phyloP scores from a whole-genome alignment of 2,113 vertebrate species.

The Formicarius rufipectus region DNA sequence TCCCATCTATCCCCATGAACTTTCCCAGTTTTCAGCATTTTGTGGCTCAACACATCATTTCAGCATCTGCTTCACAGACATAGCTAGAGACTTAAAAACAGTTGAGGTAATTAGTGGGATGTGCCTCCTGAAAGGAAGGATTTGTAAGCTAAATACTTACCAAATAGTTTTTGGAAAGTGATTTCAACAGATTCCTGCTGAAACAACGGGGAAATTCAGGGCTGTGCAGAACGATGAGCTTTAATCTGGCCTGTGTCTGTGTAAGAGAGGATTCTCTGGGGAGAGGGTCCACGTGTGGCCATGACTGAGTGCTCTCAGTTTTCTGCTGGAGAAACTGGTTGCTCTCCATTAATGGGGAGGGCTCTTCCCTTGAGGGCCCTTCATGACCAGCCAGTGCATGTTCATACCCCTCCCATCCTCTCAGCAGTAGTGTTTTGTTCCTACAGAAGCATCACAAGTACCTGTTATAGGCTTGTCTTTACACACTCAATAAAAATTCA shows the following conservation, averaged over 20 bases:
- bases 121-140: neutral
- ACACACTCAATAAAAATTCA: neutral
- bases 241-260: neutral
- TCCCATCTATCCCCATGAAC: neutral
- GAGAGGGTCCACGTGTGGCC: neutral
- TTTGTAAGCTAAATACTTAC: neutral
- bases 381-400: neutral
- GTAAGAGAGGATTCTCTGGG: neutral
- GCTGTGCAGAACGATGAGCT: neutral
- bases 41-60: neutral
- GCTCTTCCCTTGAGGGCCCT: neutral
- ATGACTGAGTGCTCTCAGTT: neutral
- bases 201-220: neutral
- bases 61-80: neutral
- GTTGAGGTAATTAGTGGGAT: neutral
- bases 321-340: neutral
- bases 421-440: neutral
- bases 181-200: neutral
- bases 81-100: neutral
- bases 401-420: neutral
- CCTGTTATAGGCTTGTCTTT: neutral
- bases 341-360: neutral
- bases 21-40: neutral
- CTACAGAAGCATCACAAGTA: neutral
- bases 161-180: neutral